Base-by-base conservation (phyloP, 2,888 invertebrate species). In the Cacoxenus indagator region DNA sequence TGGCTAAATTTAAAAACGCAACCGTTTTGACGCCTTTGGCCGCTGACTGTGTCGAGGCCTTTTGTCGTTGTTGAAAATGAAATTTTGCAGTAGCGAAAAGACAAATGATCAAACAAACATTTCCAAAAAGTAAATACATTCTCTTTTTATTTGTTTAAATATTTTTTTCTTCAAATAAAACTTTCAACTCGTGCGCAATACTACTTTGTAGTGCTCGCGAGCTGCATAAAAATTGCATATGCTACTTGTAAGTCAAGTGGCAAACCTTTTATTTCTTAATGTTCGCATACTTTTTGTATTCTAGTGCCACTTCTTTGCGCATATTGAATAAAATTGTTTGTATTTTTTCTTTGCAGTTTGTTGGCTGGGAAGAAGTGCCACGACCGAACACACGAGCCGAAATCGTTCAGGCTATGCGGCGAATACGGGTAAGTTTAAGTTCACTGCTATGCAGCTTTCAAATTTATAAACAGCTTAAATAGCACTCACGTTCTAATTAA, bases 401-500 rank as follows among this genome's bases (percentile, higher is more conserved):
- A 90, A 99, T 99, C 87, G 99, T 99, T 70, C 97, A 98, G 73
- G 98, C 99, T 74, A 99, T 99, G 99, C 93, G 99, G 73, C 92
- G 97, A 85, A 98, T 99, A 87, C 92, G 99, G 88, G 98, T 98
- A 90, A 95, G 94, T 91, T 37, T 37, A 9, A 31, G 9, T 4
- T 31, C n/a, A n/a, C 31, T 31, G 37, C 8, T 14, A 37, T 37
- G 37, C 37, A 11, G 37, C 37, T 14, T 37, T 2, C 5, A 11
- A 37, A 11, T 37, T 4, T 2, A 2, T 37, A 37, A 37, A 8
- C 14, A 11, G 8, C 37, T 8, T 37, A 37, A 1, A 14, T 37
- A 1, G 14, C 8, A 37, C 37, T 14, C 8, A 37, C 8, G 37
- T 37, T 37, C 2, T 37, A 1, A 37, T 1, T 11, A 37, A 5